These are phyloP conservation scores for Noctua fimbriata DNA, from an alignment of 2,888 invertebrate genomes.

Conservation along the genomic window DNA sequence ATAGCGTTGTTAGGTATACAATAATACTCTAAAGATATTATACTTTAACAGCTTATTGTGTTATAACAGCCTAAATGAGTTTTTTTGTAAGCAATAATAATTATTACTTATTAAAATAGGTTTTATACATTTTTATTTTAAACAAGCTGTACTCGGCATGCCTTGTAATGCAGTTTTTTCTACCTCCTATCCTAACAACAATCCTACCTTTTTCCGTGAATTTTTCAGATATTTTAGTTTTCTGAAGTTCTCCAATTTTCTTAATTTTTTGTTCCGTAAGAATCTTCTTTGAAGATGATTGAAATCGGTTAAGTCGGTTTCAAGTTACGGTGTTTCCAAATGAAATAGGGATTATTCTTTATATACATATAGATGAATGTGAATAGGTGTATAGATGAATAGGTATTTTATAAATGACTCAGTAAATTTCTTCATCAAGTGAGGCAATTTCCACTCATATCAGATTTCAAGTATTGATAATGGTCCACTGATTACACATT, in stretches of 20 bases:
- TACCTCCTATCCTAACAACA: too few relatives aligned
- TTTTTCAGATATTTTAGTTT: too few relatives aligned
- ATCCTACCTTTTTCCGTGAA: too few relatives aligned
- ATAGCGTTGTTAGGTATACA: neutral
- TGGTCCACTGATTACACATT: slow-evolving; percentile 13
- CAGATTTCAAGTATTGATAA: slow-evolving; percentile 38
- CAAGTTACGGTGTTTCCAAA: neutral
- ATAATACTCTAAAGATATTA: neutral
- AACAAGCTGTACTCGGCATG: neutral
- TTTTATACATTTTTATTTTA: neutral
- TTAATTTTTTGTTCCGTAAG: too few relatives aligned
- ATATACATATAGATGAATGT: too few relatives aligned
- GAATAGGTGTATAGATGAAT: too few relatives aligned
- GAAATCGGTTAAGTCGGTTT: neutral
- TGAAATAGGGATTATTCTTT: neutral
- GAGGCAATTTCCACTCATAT: slow-evolving; percentile 20
- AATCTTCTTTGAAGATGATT: neutral
- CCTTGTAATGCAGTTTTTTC: too few relatives aligned
- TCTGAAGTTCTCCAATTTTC: too few relatives aligned
- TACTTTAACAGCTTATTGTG: neutral
- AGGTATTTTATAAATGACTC: slow-evolving; percentile 23
- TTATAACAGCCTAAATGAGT: neutral
- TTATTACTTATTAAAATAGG: neutral
- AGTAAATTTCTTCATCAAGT: slow-evolving; percentile 4
- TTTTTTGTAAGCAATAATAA: neutral